Evolutionary conservation across 2,113 vertebrate genomes (phyloP).

Genomic region (Petrocephalus microphthalmus): DNA sequence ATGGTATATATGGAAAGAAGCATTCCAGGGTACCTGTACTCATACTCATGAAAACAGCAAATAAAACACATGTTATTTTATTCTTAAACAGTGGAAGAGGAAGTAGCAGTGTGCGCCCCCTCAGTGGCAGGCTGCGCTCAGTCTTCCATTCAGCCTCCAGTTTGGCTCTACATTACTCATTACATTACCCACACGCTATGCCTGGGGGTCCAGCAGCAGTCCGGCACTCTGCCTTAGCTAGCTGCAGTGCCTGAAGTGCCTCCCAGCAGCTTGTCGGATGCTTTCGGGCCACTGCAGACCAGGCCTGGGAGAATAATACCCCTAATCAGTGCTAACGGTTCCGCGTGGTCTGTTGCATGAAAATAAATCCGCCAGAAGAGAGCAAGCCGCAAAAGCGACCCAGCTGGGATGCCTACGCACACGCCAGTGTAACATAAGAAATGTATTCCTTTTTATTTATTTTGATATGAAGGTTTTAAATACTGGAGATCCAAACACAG

Average conservation of each 20-base stretch:
- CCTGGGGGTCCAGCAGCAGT: background rate
- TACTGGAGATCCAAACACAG: background rate
- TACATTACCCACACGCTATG: background rate
- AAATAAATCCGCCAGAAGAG: background rate
- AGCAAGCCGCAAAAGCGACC: background rate
- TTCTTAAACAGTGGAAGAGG: background rate
- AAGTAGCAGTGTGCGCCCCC: background rate
- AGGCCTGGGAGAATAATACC: background rate
- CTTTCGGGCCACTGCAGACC: background rate
- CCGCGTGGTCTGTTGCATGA: background rate
- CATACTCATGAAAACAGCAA: background rate
- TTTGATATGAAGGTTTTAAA: background rate
- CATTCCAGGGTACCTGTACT: background rate
- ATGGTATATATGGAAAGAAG: background rate
- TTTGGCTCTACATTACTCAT: background rate
- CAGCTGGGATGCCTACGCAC: background rate
- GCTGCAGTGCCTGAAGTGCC: background rate
- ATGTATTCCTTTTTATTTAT: background rate
- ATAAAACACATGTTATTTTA: background rate
- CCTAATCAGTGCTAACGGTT: background rate
- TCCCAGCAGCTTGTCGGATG: background rate
- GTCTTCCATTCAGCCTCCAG: background rate
- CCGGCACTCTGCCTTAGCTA: background rate
- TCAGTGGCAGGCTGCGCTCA: background rate
- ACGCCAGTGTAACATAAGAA: background rate